These are phyloP conservation scores for Chunga burmeisteri DNA, from an alignment of 2,113 vertebrate genomes.

Conservation along the genomic window DNA sequence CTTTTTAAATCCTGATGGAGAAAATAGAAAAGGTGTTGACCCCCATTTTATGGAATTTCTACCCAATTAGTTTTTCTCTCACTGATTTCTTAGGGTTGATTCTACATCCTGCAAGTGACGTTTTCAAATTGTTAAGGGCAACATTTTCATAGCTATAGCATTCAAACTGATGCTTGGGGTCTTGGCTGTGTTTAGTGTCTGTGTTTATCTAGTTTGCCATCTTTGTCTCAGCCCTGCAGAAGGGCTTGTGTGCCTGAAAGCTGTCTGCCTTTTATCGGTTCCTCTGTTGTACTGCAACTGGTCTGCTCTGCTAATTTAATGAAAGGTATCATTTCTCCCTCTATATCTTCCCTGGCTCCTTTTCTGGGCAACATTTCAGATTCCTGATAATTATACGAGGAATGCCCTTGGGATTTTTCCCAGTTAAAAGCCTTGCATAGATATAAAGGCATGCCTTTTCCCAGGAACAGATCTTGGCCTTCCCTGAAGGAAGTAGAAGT, in stretches of 20 bases:
- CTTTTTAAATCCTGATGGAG: not conserved
- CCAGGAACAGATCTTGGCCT: not conserved
- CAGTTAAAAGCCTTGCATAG: not conserved
- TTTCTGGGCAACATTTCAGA: not conserved
- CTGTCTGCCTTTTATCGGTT: not conserved
- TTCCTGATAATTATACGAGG: not conserved
- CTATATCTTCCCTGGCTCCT: not conserved
- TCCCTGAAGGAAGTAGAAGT: not conserved
- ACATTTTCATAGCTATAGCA: not conserved
- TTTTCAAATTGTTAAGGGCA: not conserved
- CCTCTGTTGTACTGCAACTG: not conserved
- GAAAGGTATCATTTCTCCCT: not conserved
- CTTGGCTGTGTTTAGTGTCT: not conserved
- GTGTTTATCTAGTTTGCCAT: not conserved
- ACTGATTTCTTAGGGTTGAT: not conserved
- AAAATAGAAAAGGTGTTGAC: constrained; percentile 21
- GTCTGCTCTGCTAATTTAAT: not conserved
- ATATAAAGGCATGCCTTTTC: not conserved
- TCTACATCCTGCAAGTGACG: not conserved
- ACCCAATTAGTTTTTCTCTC: not conserved
- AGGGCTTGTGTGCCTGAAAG: not conserved
- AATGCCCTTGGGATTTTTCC: not conserved
- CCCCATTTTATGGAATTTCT: not conserved
- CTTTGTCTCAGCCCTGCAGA: not conserved
- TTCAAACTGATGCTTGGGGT: not conserved